Percentiles rank a stretch among this genome's conserved stretches.
Evolutionary conservation across 2,797 vertebrate species (phyloP).

Genomic region (Sebastes baramenuke): DNA sequence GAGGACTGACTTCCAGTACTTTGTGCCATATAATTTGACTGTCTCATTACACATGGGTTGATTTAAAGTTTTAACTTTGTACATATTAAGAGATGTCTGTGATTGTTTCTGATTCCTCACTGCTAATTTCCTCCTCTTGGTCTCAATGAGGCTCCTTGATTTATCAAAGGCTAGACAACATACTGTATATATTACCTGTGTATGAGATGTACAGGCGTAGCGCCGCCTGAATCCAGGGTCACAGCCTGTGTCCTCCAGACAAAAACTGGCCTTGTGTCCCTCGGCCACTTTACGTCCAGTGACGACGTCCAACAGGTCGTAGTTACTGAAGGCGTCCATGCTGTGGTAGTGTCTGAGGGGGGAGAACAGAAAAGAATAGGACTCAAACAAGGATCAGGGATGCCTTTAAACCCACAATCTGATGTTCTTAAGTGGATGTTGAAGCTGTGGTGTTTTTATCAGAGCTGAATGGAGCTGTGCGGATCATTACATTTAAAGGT

Average conservation of each 20-base stretch:
- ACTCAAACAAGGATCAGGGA: background rate
- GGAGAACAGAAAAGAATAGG: background rate
- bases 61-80: background rate
- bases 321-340: constrained; percentile 91
- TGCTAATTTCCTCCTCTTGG: no score
- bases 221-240: constrained; percentile 82
- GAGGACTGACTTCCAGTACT: background rate
- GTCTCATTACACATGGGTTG: no score
- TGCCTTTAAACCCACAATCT: background rate
- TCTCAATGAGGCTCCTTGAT: no score
- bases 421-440: constrained; percentile 4
- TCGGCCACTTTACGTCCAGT: constrained; percentile 84
- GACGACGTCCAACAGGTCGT: constrained; percentile 84
- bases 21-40: background rate
- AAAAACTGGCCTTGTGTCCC: constrained; percentile 91
- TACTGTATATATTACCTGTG: constrained; percentile 75
- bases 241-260: constrained; percentile 88
- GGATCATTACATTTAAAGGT: background rate
- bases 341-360: constrained; percentile 87
- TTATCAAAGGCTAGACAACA: background rate
- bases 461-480: background rate
- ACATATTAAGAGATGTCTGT: background rate
- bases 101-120: background rate
- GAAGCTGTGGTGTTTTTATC: background rate
- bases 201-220: constrained; percentile 87